Conservation (phyloP, 2,797 vertebrate genomes). For the Galaxias olidus region DNA sequence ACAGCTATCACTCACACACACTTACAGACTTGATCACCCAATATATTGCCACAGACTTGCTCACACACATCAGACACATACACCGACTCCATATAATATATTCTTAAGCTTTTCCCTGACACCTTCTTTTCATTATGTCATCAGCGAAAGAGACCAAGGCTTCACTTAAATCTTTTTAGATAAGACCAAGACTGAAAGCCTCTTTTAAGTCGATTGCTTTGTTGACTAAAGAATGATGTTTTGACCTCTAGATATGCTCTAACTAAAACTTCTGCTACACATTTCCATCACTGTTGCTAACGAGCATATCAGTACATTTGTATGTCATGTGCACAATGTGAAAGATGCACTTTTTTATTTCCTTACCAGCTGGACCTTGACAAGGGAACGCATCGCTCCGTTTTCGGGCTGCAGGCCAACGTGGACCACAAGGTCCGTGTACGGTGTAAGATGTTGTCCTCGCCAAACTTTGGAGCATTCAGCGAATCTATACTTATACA, state of each 20-base stretch:
- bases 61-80: no score
- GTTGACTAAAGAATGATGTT: not conserved
- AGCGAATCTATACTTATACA: constrained; percentile 81
- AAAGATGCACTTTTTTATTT: constrained; percentile 1
- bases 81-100: no score
- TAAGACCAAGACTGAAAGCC: not conserved
- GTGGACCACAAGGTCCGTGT: constrained; percentile 86
- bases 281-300: no score
- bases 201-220: not conserved
- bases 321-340: not conserved
- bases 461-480: constrained; percentile 84
- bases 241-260: not conserved
- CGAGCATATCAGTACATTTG: not conserved
- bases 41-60: no score
- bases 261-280: no score
- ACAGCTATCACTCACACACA: no score
- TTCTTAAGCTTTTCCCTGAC: not conserved
- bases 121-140: not conserved
- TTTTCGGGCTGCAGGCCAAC: constrained; percentile 83
- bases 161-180: not conserved
- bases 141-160: no score
- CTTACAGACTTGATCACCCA: no score
- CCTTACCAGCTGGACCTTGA: constrained; percentile 73
- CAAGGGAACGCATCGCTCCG: constrained; percentile 68
- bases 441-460: constrained; percentile 77